These are phyloP conservation scores for Drosophila affinis DNA, from an alignment of 2,888 invertebrate genomes.

Conservation along the genomic window DNA sequence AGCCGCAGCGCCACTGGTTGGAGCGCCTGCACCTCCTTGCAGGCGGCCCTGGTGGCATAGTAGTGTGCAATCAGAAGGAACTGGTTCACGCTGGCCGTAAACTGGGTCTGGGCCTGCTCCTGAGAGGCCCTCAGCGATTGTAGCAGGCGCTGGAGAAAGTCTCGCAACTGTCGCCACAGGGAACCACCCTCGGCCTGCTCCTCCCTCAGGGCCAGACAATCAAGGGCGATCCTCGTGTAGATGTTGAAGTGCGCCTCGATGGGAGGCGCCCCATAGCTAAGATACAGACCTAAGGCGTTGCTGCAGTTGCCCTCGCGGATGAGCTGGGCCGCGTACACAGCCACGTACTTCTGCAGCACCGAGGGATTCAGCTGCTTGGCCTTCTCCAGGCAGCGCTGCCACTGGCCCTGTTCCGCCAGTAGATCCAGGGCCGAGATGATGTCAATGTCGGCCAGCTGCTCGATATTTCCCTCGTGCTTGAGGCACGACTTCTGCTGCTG, in stretches of 20 bases:
- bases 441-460: slow-evolving; percentile 92
- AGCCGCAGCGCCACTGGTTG: slow-evolving; percentile 90
- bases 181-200: slow-evolving; percentile 86
- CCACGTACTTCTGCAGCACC: slow-evolving; percentile 90
- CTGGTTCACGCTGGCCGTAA: slow-evolving; percentile 85
- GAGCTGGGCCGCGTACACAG: slow-evolving; percentile 90
- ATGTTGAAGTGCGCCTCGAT: slow-evolving; percentile 92
- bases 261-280: slow-evolving; percentile 90
- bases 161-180: slow-evolving; percentile 88
- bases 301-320: slow-evolving; percentile 88
- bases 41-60: slow-evolving; percentile 89
- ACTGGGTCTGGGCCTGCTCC: slow-evolving; percentile 84
- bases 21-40: slow-evolving; percentile 88
- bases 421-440: slow-evolving; percentile 92
- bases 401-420: slow-evolving; percentile 92
- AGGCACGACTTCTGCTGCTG: slow-evolving; percentile 91
- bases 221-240: slow-evolving; percentile 89
- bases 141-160: slow-evolving; percentile 80
- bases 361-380: slow-evolving; percentile 88
- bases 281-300: slow-evolving; percentile 89
- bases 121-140: slow-evolving; percentile 84
- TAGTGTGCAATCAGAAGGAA: slow-evolving; percentile 89
- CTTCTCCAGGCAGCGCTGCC: slow-evolving; percentile 92
- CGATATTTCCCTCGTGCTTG: slow-evolving; percentile 90
- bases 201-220: slow-evolving; percentile 86